Evolutionary conservation across 1,140 invertebrate genomes (phyloP).

Genomic region (Drosophila punjabiensis): DNA sequence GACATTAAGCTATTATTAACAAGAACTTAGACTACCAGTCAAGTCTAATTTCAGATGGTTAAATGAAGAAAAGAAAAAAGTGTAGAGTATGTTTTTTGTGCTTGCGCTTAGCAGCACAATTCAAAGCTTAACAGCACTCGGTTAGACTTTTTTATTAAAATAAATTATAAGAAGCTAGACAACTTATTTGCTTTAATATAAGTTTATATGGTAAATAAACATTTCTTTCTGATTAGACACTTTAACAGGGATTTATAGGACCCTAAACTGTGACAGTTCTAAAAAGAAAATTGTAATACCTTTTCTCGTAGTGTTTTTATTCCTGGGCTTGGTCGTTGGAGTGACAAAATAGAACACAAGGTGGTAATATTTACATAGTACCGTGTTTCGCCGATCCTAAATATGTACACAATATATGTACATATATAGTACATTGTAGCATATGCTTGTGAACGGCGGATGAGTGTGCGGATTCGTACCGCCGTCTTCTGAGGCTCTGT

Average conservation of each 20-base stretch:
- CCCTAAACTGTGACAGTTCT: not conserved
- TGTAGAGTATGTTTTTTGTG: too few relatives aligned
- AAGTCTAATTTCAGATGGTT: too few relatives aligned
- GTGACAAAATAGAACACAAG: not conserved
- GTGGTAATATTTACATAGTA: not conserved
- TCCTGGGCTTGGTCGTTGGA: not conserved
- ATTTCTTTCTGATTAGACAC: not conserved
- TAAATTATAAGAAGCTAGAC: not conserved
- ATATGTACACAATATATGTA: not conserved
- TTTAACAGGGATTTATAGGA: not conserved
- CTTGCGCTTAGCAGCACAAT: too few relatives aligned
- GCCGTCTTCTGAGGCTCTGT: not conserved
- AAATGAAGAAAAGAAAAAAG: not conserved
- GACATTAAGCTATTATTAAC: too few relatives aligned
- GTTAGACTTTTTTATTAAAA: not conserved
- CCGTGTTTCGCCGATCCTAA: not conserved
- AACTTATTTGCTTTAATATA: not conserved
- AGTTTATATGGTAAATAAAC: not conserved
- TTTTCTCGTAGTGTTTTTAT: not conserved
- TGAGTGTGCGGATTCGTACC: conserved; percentile 7
- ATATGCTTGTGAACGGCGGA: not conserved
- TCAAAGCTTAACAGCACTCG: not conserved
- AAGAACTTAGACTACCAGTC: too few relatives aligned
- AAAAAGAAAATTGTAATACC: rapidly evolving
- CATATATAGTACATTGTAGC: not conserved